Evolutionary conservation across 1,140 invertebrate species (phyloP), one percentile per base, ranked within the genome.

Genomic region (Arctopsyche grandis): DNA sequence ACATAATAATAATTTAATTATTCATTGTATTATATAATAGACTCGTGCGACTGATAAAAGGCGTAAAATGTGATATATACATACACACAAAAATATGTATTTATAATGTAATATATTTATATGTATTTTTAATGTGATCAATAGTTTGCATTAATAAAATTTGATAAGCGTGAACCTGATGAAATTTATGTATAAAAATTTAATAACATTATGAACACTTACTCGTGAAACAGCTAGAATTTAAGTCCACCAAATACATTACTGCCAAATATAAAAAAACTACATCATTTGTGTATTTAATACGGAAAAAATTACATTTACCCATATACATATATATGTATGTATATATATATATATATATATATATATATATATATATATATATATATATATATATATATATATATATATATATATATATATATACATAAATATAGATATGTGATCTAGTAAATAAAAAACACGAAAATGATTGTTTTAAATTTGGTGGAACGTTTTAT

Each of bases 61-160:
- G 19, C 10, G 9, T 66, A 24, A 66, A 66, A 66, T 66, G 63
- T 66, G 63, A 66, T 66, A 66, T 66, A 66, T 66, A 60, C 58
- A 60, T 60, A 52, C 16, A 38, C 29, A 38, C 29, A 38, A 4
- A 38, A 4, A 52, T 60, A 60, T 60, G 24, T 12, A 24, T 38
- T 38, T 38, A 38, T 38, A 38, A 38, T 38, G 7, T 38, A 38
- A 38, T 4, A 38, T 38, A 38, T n/a, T n/a, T n/a, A n/a, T n/a
- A n/a, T n/a, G n/a, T 38, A 38, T 38, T 1, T 52, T 52, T 5
- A 52, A 52, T 16, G 48, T 52, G 48, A 12, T 52, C 48, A 52
- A 52, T 52, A 52, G 48, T 14, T 52, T 14, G 16, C 48, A 52
- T 52, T 14, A 14, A 5, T 52, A n/a, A 38, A 38, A 52, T 14